Evolutionary conservation across 2,888 invertebrate genomes (phyloP), one percentile per base, ranked within the genome.

Genomic region (Tipula confusa): DNA sequence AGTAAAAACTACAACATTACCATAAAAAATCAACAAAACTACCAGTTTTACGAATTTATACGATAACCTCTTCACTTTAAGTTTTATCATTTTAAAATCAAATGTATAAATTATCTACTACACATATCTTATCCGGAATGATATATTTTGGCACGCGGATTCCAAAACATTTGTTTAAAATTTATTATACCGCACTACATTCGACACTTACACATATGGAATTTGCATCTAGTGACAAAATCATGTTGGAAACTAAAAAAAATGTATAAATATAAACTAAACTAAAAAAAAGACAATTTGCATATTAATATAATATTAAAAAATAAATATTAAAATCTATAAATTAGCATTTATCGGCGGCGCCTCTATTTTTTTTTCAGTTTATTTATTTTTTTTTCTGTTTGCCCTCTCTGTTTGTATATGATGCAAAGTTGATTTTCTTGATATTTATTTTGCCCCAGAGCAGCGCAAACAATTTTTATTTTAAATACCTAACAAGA

Each of bases 261-360:
- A 64, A 64, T 43, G 43, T 15, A 43, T 43, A 43, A 43, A 43
- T 43, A 43, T 43, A n/a, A 18, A 43, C 33, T 43, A n/a, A 64
- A 64, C 33, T 9, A 33, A 38, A 38, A 38, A 38, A 38, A 38
- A 38, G 3, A 38, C 13, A 38, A 24, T 64, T 64, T 64, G 64
- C 64, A 64, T 64, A 24, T 24, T 64, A 64, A 64, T 64, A n/a
- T n/a, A 64, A 64, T 64, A 64, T 64, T 24, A 64, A 64, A n/a
- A 64, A 64, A 64, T 64, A 64, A 64, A 64, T 64, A 64, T 64
- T 64, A 64, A 64, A 64, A 64, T 64, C 64, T 64, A 64, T 64
- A 64, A 64, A 64, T 64, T 64, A 64, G 64, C 64, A 64, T 64
- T 64, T 64, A 64, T 64, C 64, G 64, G 64, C 64, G 64, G 64